Evolutionary conservation across 2,113 vertebrate genomes (phyloP).

Genomic region (Beaufortia kweichowensis): DNA sequence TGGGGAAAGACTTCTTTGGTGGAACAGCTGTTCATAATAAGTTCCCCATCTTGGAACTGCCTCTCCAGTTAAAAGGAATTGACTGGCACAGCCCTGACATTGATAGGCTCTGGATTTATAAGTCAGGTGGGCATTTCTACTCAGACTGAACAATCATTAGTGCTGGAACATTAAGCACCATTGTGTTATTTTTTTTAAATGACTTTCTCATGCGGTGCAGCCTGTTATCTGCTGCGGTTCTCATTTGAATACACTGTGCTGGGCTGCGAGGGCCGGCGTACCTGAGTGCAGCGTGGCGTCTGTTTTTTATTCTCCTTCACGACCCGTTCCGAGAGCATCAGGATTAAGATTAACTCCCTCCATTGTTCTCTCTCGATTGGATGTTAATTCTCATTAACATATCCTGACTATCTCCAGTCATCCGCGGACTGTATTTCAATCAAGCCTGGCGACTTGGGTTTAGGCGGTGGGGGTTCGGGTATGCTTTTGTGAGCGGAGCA

Average conservation of each 20-base stretch:
- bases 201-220: conserved; percentile 44
- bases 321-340: conserved; percentile 45
- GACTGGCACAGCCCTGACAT: conserved; percentile 28
- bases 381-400: conserved; percentile 52
- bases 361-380: conserved; percentile 26
- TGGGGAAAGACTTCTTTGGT: conserved; percentile 15
- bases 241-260: conserved; percentile 28
- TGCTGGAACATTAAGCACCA: conserved; percentile 55
- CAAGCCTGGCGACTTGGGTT: neutral
- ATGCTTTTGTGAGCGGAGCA: conserved; percentile 14
- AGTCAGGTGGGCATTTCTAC: conserved; percentile 40
- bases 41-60: neutral
- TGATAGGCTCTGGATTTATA: conserved; percentile 38
- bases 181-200: conserved; percentile 54
- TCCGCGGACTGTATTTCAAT: conserved; percentile 28
- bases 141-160: conserved; percentile 52
- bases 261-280: neutral
- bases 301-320: conserved; percentile 55
- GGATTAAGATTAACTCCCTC: conserved; percentile 50
- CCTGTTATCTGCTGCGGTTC: conserved; percentile 47
- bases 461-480: neutral
- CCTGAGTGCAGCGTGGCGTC: conserved; percentile 15
- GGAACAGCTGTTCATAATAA: conserved; percentile 41
- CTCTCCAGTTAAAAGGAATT: neutral
- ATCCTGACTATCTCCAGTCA: conserved; percentile 31